Conservation (phyloP, 2,797 vertebrate species). For the Lacerta bilineata region DNA sequence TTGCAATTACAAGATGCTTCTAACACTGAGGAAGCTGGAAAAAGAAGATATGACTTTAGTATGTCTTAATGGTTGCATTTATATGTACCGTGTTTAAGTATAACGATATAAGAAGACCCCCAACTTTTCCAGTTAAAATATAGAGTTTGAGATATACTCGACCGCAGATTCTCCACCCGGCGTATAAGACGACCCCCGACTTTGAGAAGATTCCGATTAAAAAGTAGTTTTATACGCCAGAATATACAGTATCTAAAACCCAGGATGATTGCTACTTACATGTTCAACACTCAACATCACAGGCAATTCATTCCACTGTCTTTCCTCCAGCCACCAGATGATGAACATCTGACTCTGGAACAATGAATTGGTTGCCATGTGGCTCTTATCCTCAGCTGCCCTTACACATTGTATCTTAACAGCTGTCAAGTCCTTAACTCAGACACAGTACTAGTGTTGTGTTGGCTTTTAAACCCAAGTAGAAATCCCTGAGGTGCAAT, state of each 20-base stretch:
- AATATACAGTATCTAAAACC: too few species aligned
- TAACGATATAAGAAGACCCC: too few species aligned
- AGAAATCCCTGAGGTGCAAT: conserved; percentile 38
- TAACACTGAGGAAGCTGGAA: too few species aligned
- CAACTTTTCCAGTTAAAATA: too few species aligned
- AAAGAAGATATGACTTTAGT: neutral
- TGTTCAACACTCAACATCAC: neutral
- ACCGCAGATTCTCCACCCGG: too few species aligned
- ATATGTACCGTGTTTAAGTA: neutral
- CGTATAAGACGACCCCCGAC: too few species aligned
- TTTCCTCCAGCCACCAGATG: conserved; percentile 23
- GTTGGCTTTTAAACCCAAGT: conserved; percentile 48
- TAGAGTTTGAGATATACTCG: too few species aligned
- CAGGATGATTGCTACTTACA: neutral
- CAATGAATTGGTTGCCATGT: neutral
- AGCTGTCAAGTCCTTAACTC: conserved; percentile 20
- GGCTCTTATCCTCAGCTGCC: conserved; percentile 7
- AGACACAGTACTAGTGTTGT: conserved; percentile 9
- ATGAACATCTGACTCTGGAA: conserved; percentile 18
- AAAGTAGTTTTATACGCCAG: too few species aligned
- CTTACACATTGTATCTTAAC: conserved; percentile 12
- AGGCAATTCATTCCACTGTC: neutral
- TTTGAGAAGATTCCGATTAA: too few species aligned
- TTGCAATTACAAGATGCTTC: too few species aligned
- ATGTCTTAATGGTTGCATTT: neutral